A percentile compares a stretch with the other conserved stretches of the same genome.
Evolutionary conservation across 2,113 vertebrate species (phyloP).

Genomic region (Erpornis zantholeuca): DNA sequence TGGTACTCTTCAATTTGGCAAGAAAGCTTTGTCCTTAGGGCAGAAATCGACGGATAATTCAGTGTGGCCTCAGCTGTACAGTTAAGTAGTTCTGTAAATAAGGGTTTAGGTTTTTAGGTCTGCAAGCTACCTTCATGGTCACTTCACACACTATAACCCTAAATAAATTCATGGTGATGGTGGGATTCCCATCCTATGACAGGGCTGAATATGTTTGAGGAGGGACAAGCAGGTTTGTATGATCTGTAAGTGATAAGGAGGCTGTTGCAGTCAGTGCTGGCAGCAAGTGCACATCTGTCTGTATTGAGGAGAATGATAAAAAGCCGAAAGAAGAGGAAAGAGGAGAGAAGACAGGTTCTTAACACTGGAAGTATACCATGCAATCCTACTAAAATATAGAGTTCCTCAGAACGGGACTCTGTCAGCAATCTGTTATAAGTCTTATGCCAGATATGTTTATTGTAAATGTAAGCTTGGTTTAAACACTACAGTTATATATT

Average conservation of each 20-base stretch:
- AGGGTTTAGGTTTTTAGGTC: background rate
- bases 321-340: background rate
- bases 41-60: background rate
- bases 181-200: background rate
- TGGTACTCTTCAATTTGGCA: background rate
- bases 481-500: background rate
- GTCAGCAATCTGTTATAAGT: background rate
- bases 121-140: background rate
- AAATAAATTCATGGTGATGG: background rate
- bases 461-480: background rate
- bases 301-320: background rate
- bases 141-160: background rate
- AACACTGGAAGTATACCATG: background rate
- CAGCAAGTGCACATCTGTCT: background rate
- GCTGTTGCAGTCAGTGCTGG: background rate
- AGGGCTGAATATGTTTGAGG: background rate
- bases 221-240: background rate
- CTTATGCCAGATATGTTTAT: background rate
- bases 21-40: background rate
- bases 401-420: background rate
- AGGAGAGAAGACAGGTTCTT: background rate
- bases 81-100: background rate
- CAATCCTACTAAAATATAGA: background rate
- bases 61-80: background rate
- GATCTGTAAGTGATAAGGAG: background rate